Conservation (phyloP, 2,797 vertebrate species). For the Ibycter americanus region DNA sequence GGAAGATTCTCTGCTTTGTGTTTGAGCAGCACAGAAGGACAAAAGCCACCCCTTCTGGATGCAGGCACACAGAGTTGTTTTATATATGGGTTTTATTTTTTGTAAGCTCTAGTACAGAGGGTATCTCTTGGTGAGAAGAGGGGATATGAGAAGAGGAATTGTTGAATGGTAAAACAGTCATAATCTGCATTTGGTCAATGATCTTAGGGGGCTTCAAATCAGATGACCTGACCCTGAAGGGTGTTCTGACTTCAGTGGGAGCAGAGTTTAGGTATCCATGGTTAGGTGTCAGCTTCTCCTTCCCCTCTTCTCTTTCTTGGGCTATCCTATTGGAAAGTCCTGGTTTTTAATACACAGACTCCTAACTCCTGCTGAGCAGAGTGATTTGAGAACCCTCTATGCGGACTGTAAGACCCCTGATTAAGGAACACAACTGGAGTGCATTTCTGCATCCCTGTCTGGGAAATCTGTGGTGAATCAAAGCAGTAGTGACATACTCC, state of each 20-base stretch:
- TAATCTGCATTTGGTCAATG: background rate
- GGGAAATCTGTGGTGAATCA: background rate
- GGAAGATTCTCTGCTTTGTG: background rate
- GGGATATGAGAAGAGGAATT: background rate
- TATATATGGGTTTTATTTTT: background rate
- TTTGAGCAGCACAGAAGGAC: background rate
- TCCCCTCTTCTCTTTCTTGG: background rate
- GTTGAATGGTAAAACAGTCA: background rate
- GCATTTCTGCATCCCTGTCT: background rate
- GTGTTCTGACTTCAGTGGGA: background rate
- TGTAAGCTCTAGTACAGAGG: background rate
- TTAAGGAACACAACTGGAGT: background rate
- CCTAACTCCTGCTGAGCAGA: background rate
- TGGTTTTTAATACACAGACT: background rate
- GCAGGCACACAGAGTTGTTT: rapidly evolving
- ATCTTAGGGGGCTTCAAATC: background rate
- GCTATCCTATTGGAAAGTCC: background rate
- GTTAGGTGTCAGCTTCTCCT: background rate
- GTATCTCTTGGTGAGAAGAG: background rate
- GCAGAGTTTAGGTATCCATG: background rate
- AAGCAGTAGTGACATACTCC: background rate
- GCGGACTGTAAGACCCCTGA: background rate
- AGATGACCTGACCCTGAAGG: background rate
- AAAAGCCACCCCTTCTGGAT: background rate
- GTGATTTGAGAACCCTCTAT: background rate